Evolutionary conservation across 1,140 invertebrate species (phyloP).

Genomic region (Palaemon carinicauda): DNA sequence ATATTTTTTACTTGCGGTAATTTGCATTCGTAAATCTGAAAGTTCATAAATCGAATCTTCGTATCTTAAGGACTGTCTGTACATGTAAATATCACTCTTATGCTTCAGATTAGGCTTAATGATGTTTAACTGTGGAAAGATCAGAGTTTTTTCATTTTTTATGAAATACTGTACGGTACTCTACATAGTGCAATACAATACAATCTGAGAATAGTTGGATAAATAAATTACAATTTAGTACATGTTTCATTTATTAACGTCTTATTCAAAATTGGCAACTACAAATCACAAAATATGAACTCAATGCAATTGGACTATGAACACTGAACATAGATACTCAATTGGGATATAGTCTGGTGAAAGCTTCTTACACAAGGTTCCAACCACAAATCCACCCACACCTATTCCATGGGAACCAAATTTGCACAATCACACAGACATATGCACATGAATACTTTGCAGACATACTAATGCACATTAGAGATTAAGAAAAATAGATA

Average conservation of each 20-base stretch:
- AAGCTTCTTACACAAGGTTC: constrained; percentile 41
- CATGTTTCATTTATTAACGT: constrained; percentile 57
- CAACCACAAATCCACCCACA: constrained; percentile 33
- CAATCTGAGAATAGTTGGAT: too few species aligned
- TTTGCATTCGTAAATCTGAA: too few species aligned
- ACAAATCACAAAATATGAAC: constrained; percentile 57
- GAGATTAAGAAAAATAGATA: constrained; percentile 57
- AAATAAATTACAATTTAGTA: not conserved
- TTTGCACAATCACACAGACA: too few species aligned
- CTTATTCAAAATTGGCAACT: constrained; percentile 57
- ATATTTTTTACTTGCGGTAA: too few species aligned
- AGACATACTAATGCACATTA: constrained; percentile 54
- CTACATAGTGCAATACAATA: too few species aligned
- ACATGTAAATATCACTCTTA: too few species aligned
- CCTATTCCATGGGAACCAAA: constrained; percentile 28
- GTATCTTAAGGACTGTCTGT: too few species aligned
- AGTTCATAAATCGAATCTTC: too few species aligned
- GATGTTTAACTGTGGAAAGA: too few species aligned
- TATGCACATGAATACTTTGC: constrained; percentile 26
- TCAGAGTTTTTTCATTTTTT: not conserved
- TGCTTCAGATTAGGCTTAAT: too few species aligned
- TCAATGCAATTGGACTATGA: constrained; percentile 55
- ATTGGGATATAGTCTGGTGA: constrained; percentile 47
- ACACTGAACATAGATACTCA: constrained; percentile 57
- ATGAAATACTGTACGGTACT: too few species aligned